These are phyloP conservation scores for Formica aserva DNA, from an alignment of 2,888 invertebrate genomes.

Conservation along the genomic window DNA sequence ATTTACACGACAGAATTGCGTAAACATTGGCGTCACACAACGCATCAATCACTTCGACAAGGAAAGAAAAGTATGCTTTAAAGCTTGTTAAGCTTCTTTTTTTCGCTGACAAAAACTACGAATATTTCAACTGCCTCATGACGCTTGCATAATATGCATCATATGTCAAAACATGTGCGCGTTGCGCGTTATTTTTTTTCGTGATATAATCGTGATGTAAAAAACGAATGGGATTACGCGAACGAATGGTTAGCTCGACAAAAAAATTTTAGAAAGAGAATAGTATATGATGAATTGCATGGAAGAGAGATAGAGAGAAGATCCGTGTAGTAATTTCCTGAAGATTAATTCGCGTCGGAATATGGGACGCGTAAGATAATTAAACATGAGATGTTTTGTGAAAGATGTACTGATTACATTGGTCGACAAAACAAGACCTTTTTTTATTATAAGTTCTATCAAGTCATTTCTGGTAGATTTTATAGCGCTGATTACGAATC, in stretches of 20 bases:
- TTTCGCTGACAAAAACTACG: constrained; percentile 37
- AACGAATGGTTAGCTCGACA: background rate
- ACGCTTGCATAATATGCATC: constrained; percentile 30
- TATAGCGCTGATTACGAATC: too few species aligned
- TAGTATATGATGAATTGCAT: constrained; percentile 6
- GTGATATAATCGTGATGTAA: constrained; percentile 63
- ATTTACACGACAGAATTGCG: background rate
- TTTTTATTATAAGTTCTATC: too few species aligned
- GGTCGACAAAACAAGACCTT: too few species aligned
- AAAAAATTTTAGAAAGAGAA: constrained; percentile 1
- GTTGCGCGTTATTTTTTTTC: constrained; percentile 43
- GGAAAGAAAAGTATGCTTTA: constrained; percentile 3
- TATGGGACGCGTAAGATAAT: background rate
- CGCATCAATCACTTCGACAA: constrained; percentile 10
- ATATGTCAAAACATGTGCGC: constrained; percentile 66
- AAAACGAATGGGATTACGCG: constrained; percentile 56
- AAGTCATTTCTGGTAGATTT: too few species aligned
- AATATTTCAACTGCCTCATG: background rate
- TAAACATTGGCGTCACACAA: constrained; percentile 16
- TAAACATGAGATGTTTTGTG: background rate
- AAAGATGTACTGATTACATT: background rate
- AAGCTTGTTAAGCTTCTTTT: background rate
- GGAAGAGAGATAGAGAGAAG: background rate
- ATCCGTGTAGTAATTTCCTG: background rate
- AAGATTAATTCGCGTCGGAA: background rate